Percentiles rank a stretch among this genome's conserved stretches.
These are phyloP conservation scores for Malurus cyaneus DNA, from an alignment of 2,113 vertebrate genomes.

Conservation along the genomic window DNA sequence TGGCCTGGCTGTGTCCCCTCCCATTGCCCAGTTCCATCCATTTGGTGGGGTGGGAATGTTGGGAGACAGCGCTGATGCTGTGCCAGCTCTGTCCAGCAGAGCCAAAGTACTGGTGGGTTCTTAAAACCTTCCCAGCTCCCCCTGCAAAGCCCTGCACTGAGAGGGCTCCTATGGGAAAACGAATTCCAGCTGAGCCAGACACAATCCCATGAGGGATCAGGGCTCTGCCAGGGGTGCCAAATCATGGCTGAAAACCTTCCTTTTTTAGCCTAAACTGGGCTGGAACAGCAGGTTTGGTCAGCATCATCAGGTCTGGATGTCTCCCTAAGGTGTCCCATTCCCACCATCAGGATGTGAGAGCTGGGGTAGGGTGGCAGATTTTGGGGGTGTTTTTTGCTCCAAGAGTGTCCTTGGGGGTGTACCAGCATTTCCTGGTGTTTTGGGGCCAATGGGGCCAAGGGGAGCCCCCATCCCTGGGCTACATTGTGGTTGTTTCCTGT, in stretches of 20 bases:
- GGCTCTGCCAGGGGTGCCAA: neutral
- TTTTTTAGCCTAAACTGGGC: neutral
- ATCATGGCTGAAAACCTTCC: neutral
- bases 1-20: neutral
- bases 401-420: too few species aligned
- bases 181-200: neutral
- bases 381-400: neutral
- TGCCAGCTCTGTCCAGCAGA: neutral
- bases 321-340: accelerated
- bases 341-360: neutral
- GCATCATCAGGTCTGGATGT: too few species aligned
- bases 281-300: neutral
- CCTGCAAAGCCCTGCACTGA: neutral
- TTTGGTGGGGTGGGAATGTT: neutral
- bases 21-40: accelerated
- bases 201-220: neutral
- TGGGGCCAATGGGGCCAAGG: too few species aligned
- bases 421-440: neutral
- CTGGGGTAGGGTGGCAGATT: neutral
- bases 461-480: neutral
- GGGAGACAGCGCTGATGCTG: neutral
- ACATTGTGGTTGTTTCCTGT: neutral
- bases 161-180: neutral
- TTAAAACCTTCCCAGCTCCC: neutral
- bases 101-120: neutral